Evolutionary conservation across 2,888 invertebrate species (phyloP).

Genomic region (Physocephala rufipes): DNA sequence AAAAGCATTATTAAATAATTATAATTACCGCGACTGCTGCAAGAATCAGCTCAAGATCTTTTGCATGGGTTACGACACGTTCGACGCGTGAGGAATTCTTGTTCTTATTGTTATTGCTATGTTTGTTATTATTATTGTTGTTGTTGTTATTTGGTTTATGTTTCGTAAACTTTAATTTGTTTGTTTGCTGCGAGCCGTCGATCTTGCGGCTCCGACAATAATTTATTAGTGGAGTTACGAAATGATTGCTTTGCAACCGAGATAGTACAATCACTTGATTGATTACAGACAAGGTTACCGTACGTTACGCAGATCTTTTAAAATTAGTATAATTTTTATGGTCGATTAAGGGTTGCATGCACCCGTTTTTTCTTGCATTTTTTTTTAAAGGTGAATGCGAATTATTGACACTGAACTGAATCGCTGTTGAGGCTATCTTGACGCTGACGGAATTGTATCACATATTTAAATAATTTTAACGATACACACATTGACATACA

Average conservation of each 20-base stretch:
- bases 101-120: background rate
- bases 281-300: slow-evolving; percentile 1
- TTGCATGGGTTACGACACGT: slow-evolving; percentile 7
- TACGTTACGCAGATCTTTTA: background rate
- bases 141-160: background rate
- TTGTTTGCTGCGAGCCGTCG: slow-evolving; percentile 1
- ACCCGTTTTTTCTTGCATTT: background rate
- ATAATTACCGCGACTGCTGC: slow-evolving; percentile 11
- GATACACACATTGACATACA: too few species aligned
- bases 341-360: background rate
- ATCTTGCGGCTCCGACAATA: background rate
- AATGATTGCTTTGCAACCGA: background rate
- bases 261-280: slow-evolving; percentile 9
- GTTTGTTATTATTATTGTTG: background rate
- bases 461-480: too few species aligned
- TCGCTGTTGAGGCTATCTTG: too few species aligned
- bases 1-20: slow-evolving; percentile 17
- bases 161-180: background rate
- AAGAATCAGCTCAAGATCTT: slow-evolving; percentile 29
- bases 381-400: background rate
- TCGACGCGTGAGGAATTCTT: background rate
- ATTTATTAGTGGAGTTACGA: background rate
- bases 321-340: background rate
- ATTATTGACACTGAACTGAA: too few species aligned
- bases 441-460: too few species aligned